These are phyloP conservation scores for human (Homo sapiens) DNA, from an alignment of 2,113 vertebrate species.

Conservation along the genomic window DNA sequence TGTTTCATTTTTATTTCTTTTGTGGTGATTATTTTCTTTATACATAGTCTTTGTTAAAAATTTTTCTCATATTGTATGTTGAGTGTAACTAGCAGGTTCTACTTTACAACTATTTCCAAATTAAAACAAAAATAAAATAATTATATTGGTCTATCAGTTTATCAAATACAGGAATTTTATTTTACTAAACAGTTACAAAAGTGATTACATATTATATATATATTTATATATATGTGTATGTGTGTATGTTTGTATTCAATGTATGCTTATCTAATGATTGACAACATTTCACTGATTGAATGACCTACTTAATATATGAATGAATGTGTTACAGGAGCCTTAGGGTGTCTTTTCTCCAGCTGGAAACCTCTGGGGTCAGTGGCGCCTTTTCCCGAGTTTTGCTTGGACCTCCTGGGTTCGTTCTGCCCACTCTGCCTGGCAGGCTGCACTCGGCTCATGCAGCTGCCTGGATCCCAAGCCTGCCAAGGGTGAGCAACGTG, in stretches of 20 bases:
- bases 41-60: not conserved
- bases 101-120: not conserved
- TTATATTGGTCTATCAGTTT: not conserved
- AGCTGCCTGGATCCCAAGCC: too few species aligned
- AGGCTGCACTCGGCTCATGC: too few species aligned
- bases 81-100: not conserved
- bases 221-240: not conserved
- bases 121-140: not conserved
- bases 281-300: not conserved
- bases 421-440: too few species aligned
- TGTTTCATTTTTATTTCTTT: not conserved
- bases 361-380: too few species aligned
- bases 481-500: too few species aligned
- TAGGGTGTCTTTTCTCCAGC: too few species aligned
- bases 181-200: not conserved
- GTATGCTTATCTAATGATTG: not conserved
- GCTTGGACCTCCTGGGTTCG: too few species aligned
- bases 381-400: too few species aligned
- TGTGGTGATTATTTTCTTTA: not conserved
- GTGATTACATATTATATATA: not conserved
- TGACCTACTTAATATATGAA: not conserved
- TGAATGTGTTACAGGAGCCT: not conserved
- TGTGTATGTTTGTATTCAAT: not conserved
- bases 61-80: not conserved
- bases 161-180: not conserved